Base-by-base conservation (phyloP, 2,797 vertebrate genomes). In the Sardinella longiceps region DNA sequence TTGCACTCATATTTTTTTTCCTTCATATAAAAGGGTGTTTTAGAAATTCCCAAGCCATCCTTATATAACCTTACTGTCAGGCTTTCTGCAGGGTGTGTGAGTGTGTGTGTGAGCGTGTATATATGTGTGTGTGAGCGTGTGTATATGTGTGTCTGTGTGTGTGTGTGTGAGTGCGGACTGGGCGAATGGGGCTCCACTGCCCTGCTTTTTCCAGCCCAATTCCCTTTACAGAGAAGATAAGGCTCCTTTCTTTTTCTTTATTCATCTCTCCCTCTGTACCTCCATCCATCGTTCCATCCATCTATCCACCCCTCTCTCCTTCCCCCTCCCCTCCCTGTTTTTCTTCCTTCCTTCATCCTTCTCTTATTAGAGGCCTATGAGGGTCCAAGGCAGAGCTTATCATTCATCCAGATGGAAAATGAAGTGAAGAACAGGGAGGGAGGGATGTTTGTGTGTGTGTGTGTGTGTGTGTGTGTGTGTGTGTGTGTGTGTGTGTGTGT, bases 341-440 rank as follows among this genome's bases (percentile, higher is more conserved):
- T 30, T 74, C 18, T 74, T 37, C 18, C 0, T 66, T 66, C 80
- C 39, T 84, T 70, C 45, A 28, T 51, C 48, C 43, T 46, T 53
- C 56, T 53, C 58, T 87, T 82, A 88, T 87, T 87, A 85, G 83
- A 84, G 85, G 85, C 80, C 83, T 51, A 63, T 86, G 80, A 84
- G 83, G 88, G 84, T 84, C 88, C 86, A 86, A 87, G 85, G 86
- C 82, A 86, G 82, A 87, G 86, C 86, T 86, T 86, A 85, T 89
- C 86, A 80, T 87, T 81, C 83, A 86, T 87, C 84, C 84, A 63
- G 84, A 89, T 87, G 80, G 86, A 89, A 84, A 85, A 80, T 74
- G 37, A 37, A 86, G 82, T 86, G 80, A 83, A 84, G 58, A 74
- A 43, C 51, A 46, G 80, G 39, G 82, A 51, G 82, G 85, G 85